Evolutionary conservation across 2,113 vertebrate species (phyloP).

Genomic region (Loxodonta africana): DNA sequence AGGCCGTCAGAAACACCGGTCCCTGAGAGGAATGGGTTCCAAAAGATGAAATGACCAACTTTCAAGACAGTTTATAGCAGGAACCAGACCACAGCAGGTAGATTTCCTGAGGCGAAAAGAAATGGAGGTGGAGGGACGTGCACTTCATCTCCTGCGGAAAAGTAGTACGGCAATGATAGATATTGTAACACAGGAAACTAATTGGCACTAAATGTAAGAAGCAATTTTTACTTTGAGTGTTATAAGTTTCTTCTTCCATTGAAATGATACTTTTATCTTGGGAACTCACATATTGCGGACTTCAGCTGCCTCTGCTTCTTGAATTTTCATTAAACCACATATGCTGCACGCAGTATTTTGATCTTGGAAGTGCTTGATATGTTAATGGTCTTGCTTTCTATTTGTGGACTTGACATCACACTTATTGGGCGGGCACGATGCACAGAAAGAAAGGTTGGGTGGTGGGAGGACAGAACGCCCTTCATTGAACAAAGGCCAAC

Average conservation of each 20-base stretch:
- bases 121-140: neutral
- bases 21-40: neutral
- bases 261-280: conserved; percentile 57
- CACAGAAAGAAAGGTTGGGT: neutral
- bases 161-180: conserved; percentile 9
- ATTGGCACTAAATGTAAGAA: conserved; percentile 44
- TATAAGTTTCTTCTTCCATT: conserved; percentile 40
- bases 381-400: conserved; percentile 69
- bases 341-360: conserved; percentile 35
- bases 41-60: conserved; percentile 40
- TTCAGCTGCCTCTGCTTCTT: neutral
- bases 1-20: neutral
- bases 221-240: conserved; percentile 49
- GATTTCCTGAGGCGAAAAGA: neutral
- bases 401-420: conserved; percentile 58
- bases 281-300: conserved; percentile 31
- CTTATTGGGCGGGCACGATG: conserved; percentile 60
- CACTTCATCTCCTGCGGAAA: neutral
- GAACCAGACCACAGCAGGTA: neutral
- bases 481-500: conserved; percentile 24
- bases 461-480: conserved; percentile 62
- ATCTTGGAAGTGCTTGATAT: conserved; percentile 63
- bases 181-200: neutral
- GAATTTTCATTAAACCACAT: conserved; percentile 67
- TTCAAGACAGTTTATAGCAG: conserved; percentile 33